These are phyloP conservation scores for Ciconia stormi DNA, from an alignment of 2,113 vertebrate species.

Conservation along the genomic window DNA sequence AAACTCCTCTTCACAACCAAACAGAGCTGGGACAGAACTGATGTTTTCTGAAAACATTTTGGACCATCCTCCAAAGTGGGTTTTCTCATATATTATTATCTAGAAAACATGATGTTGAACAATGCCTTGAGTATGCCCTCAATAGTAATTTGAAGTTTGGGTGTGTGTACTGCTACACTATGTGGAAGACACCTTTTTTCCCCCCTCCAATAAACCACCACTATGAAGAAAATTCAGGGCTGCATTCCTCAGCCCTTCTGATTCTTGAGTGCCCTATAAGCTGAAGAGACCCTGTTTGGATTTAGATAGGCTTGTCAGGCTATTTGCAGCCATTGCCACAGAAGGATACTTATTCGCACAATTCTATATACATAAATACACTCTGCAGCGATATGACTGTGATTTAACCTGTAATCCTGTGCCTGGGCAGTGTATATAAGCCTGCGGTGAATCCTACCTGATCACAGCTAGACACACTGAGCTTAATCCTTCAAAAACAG, in stretches of 20 bases:
- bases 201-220: neutral
- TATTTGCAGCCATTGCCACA: neutral
- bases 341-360: neutral
- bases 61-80: slow-evolving; percentile 74
- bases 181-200: neutral
- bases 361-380: neutral
- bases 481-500: neutral
- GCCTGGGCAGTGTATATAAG: neutral
- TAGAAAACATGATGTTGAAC: slow-evolving; percentile 56
- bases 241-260: neutral
- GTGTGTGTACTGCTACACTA: neutral
- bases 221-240: neutral
- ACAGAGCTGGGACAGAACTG: slow-evolving; percentile 64
- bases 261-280: neutral
- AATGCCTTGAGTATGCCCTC: neutral
- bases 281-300: neutral
- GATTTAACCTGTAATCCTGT: neutral
- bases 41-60: slow-evolving; percentile 79
- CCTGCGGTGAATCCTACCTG: neutral
- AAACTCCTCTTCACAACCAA: slow-evolving; percentile 53
- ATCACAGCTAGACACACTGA: neutral
- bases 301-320: neutral
- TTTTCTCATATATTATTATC: slow-evolving; percentile 83
- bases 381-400: neutral
- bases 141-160: neutral